A percentile compares a stretch with the other conserved stretches of the same genome.
Evolutionary conservation across 2,113 vertebrate species (phyloP).

Genomic region (Cyanoramphus novaezelandiae): DNA sequence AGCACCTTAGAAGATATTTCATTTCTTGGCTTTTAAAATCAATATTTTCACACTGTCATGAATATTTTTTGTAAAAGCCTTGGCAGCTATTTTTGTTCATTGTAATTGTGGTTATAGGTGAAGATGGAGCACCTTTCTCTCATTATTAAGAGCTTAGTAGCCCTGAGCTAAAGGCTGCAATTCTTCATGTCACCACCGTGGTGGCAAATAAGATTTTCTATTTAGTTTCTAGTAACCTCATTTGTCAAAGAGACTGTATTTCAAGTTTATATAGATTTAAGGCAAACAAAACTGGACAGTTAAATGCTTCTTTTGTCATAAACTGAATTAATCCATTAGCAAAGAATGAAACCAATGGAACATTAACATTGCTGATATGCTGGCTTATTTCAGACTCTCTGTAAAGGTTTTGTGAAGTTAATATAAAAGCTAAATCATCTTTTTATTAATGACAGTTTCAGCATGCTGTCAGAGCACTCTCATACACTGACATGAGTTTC

Average conservation of each 20-base stretch:
- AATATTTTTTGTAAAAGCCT: slow-evolving; percentile 71
- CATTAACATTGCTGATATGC: neutral
- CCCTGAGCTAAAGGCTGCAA: slow-evolving; percentile 76
- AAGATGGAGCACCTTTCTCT: slow-evolving; percentile 78
- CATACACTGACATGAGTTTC: neutral
- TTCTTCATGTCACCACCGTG: slow-evolving; percentile 78
- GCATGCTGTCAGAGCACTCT: neutral
- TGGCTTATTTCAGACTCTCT: slow-evolving; percentile 17
- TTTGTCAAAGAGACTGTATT: slow-evolving; percentile 74
- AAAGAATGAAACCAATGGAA: slow-evolving; percentile 52
- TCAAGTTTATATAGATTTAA: slow-evolving; percentile 74
- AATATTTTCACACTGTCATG: slow-evolving; percentile 76
- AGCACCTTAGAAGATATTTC: slow-evolving; percentile 71
- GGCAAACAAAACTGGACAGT: slow-evolving; percentile 58
- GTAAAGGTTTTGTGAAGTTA: slow-evolving; percentile 35
- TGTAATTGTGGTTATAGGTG: slow-evolving; percentile 65
- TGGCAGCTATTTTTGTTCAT: slow-evolving; percentile 69
- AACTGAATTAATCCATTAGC: slow-evolving; percentile 51
- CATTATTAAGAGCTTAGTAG: slow-evolving; percentile 79
- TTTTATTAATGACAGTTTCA: slow-evolving; percentile 24
- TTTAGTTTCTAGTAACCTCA: slow-evolving; percentile 77
- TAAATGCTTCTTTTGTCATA: slow-evolving; percentile 56
- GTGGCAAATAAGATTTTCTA: slow-evolving; percentile 78
- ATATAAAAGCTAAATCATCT: slow-evolving; percentile 31
- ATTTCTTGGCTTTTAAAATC: slow-evolving; percentile 76